These are phyloP conservation scores for Percopsis transmontana DNA, from an alignment of 2,113 vertebrate genomes.

Conservation along the genomic window DNA sequence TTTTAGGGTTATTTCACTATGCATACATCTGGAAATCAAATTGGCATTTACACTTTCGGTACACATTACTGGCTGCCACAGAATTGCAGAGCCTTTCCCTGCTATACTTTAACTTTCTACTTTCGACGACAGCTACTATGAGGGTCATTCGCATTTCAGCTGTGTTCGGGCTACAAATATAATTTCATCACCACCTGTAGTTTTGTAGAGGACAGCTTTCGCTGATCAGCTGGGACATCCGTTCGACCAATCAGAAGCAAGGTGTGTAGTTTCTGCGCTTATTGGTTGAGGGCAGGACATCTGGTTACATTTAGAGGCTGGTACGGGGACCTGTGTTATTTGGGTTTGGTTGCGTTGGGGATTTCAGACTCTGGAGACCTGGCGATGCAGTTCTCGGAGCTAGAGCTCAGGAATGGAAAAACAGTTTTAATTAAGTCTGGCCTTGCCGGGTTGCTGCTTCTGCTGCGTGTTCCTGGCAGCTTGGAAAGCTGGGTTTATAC, in stretches of 20 bases:
- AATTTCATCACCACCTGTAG: slow-evolving; percentile 44
- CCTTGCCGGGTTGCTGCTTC: slow-evolving; percentile 31
- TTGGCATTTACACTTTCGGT: no score
- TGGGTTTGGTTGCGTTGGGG: slow-evolving; percentile 58
- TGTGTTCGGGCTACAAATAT: slow-evolving; percentile 22
- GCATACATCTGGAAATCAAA: no score
- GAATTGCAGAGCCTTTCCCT: slow-evolving; percentile 4
- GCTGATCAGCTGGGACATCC: slow-evolving; percentile 62
- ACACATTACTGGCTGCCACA: slow-evolving; percentile 2
- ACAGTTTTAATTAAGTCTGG: slow-evolving; percentile 62
- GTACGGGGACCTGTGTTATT: slow-evolving; percentile 51
- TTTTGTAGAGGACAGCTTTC: slow-evolving; percentile 66
- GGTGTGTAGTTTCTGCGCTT: slow-evolving; percentile 56
- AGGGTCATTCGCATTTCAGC: slow-evolving; percentile 46
- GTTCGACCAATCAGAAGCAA: slow-evolving; percentile 41
- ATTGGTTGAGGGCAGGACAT: slow-evolving; percentile 66
- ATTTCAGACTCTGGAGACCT: slow-evolving; percentile 52
- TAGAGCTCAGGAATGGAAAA: slow-evolving; percentile 60
- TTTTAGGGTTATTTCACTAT: no score
- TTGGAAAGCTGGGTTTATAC: slow-evolving; percentile 25
- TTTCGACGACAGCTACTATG: slow-evolving; percentile 37
- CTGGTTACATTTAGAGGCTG: slow-evolving; percentile 68
- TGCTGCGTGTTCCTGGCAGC: slow-evolving; percentile 26
- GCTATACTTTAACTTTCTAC: slow-evolving; percentile 25
- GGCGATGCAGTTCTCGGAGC: slow-evolving; percentile 26